These are phyloP conservation scores for Cololabis saira DNA, from an alignment of 2,113 vertebrate genomes.

Conservation along the genomic window DNA sequence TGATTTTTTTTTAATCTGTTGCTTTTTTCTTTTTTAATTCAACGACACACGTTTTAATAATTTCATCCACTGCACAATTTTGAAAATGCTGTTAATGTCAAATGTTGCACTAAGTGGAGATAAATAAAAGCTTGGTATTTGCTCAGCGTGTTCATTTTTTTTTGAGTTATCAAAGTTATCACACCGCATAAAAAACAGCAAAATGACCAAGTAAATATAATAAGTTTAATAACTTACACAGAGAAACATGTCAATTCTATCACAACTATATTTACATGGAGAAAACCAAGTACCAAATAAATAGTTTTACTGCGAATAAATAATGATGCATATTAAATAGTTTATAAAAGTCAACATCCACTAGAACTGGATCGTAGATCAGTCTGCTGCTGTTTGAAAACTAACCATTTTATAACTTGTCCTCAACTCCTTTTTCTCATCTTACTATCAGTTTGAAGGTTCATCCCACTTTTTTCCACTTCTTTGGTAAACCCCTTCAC, in stretches of 20 bases:
- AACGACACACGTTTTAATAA: constrained; percentile 3
- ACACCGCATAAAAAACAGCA: not conserved
- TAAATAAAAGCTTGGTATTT: constrained; percentile 38
- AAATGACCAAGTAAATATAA: not conserved
- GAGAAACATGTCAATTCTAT: not conserved
- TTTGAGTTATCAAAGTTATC: not conserved
- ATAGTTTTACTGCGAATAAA: not conserved
- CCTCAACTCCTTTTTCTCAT: not conserved
- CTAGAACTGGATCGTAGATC: constrained; percentile 31
- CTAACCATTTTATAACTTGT: constrained; percentile 1
- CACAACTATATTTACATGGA: constrained; percentile 1
- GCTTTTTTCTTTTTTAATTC: constrained; percentile 44
- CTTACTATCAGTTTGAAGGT: not conserved
- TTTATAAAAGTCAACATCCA: constrained; percentile 16
- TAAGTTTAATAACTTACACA: constrained; percentile 27
- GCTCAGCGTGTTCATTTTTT: not conserved
- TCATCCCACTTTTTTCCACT: not conserved
- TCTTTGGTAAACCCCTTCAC: constrained; percentile 5
- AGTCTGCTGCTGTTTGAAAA: not conserved
- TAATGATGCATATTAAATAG: constrained; percentile 42
- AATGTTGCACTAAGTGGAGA: constrained; percentile 12
- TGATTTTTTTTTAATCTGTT: constrained; percentile 25
- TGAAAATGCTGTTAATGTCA: constrained; percentile 17
- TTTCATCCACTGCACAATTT: constrained; percentile 4
- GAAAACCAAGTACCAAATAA: constrained; percentile 35